Base-by-base conservation (phyloP, 1,140 invertebrate genomes). In the Drosophila sproati region DNA sequence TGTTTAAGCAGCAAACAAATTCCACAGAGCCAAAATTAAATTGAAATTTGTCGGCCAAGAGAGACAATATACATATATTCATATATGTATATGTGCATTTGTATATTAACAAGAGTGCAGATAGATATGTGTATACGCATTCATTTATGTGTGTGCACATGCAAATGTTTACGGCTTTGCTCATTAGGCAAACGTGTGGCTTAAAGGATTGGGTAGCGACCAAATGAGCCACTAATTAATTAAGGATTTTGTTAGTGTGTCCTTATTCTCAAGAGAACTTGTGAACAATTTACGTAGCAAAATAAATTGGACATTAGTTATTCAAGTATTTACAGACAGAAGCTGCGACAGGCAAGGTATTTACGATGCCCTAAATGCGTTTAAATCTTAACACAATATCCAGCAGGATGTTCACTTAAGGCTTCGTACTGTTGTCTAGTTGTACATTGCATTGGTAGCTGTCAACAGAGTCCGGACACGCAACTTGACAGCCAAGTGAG, bases 211-310 rank as follows among this genome's bases (percentile, higher is more conserved):
- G n/a, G 56, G 7, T 29, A 47, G n/a, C 43, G 34, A 60, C 8
- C n/a, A 31, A 32, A 48, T 35, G 43, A 35, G 31, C 57, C 57
- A 2, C 10, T 60, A 43, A 60, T 48, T 60, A 60, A 32, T 35
- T 47, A 20, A 28, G 29, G 6, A 48, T 60, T 47, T 60, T 8
- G 29, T 8, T 4, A 4, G 29, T 12, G 31, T 59, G 29, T 8
- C 31, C 31, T 32, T 8, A 47, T 41, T 28, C 12, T 29, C 54
- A 43, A 2, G 8, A 51, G 29, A 31, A 28, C 7, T 20, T 47
- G 45, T 47, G 51, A 20, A 2, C 39, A 41, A 10, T 7, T 10
- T 10, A 8, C 7, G 2, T 10, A 41, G 6, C 20, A 28, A 57
- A 43, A 8, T 28, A 32, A 47, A 20, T 7, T 32, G 31, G 31